Base-by-base conservation (phyloP, 1,140 invertebrate species). In the Anastrepha ludens region DNA sequence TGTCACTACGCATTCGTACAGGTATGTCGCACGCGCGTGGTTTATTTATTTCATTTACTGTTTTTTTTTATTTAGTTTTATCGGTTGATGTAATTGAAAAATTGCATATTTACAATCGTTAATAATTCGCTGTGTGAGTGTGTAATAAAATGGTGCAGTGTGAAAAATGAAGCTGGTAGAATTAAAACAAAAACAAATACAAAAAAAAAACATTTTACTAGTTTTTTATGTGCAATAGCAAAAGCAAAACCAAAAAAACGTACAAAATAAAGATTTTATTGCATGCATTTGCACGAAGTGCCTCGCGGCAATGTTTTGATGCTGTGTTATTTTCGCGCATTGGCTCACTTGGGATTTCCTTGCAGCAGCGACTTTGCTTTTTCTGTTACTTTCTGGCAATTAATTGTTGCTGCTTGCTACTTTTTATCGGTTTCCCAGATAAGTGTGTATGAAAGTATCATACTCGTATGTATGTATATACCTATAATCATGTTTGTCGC, bases 1-100 rank as follows among this genome's bases (percentile, higher is more conserved):
- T 89, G 89, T 89, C 90, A 89, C 89, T 91, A 89, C 91, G 85
- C 70, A 55, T 47, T 85, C 88, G 89, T 90, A 92, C 90, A 92
- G 92, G 92, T 92, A 92, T 81, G 74, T 81, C 74, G 74, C 47
- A 58, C 47, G 74, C 90, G 91, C 91, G 89, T 88, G 47, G 29
- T 29, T 29, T 29, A 29, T 29, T 29, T 60, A 13, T 85, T 87
- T 87, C 60, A 78, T 17, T 7, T 17, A 41, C 15, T 17, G 6
- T 55, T 55, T 55, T 55, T 5, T 55, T 55, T 55, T 55, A 55
- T 55, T 55, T 8, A 55, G 60, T n/a, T 62, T 62, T 17, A 55
- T 55, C 11, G 6, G 50, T 55, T 55, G 6, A 8, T 55, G 50
- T 55, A 55, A 55, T 55, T 55, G 50, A 55, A 50, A 47, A 74